Evolutionary conservation across 2,888 invertebrate genomes (phyloP).

Genomic region (Belgica antarctica): DNA sequence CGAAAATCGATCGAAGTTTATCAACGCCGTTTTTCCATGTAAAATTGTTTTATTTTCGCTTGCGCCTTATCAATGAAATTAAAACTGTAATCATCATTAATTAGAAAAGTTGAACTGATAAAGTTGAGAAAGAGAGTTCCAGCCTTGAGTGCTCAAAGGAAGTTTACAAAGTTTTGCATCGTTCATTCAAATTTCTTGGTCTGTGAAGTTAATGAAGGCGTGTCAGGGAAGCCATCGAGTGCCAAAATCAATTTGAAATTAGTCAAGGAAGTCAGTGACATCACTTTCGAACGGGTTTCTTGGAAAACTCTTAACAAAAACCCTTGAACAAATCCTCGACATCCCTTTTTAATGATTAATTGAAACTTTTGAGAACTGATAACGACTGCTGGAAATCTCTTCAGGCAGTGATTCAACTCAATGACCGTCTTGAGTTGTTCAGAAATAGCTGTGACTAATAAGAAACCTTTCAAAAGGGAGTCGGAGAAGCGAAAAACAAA

Average conservation of each 20-base stretch:
- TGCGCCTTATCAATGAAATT: conserved; percentile 5
- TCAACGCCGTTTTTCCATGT: background rate
- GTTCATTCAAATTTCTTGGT: too few species aligned
- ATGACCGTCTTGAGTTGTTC: background rate
- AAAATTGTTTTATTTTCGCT: background rate
- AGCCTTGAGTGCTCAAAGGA: background rate
- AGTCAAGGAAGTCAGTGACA: too few species aligned
- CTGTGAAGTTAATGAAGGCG: too few species aligned
- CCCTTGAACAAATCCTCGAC: too few species aligned
- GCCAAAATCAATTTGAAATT: too few species aligned
- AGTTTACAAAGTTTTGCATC: background rate
- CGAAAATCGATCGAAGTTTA: conserved; percentile 2
- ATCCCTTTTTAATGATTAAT: background rate
- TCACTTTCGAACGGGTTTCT: too few species aligned
- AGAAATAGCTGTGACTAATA: background rate
- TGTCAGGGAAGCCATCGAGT: too few species aligned
- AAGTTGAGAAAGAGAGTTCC: background rate
- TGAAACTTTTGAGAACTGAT: background rate
- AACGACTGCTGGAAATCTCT: background rate
- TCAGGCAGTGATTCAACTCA: background rate
- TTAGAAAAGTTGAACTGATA: background rate
- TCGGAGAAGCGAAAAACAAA: background rate
- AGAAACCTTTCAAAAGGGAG: conserved; percentile 7
- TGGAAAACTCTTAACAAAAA: too few species aligned
- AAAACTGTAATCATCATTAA: background rate